Base-by-base conservation (phyloP, 2,888 invertebrate genomes). In the Epicampocera succincta region DNA sequence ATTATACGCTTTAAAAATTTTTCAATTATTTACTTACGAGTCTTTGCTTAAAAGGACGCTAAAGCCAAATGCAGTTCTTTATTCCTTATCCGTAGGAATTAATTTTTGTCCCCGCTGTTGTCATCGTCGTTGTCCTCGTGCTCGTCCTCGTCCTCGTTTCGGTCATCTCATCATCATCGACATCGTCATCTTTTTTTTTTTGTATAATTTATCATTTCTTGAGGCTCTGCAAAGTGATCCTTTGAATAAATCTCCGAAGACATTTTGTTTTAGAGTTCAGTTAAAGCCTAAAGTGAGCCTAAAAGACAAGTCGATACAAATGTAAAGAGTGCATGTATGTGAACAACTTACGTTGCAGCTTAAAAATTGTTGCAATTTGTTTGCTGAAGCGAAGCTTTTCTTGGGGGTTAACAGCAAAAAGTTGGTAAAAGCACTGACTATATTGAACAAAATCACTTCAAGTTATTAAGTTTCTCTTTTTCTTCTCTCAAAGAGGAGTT, bases 21-120 rank as follows among this genome's bases (percentile, higher is more conserved):
- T 72, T 66, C 72, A 72, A 68, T 78, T 78, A 73, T 72, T 78
- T 66, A 60, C 38, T 46, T 76, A 40, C n/a, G n/a, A n/a, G n/a
- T n/a, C n/a, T 12, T 42, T 60, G 13, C 1, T 19, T 13, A 38
- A 40, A 40, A 21, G 44, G 63, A 56, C 29, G 25, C 61, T 40
- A 56, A 54, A 73, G 38, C 56, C 21, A 19, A 56, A 48, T 66
- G 65, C 65, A 17, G 46, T 73, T 69, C 38, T 33, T 33, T 33
- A 6, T 25, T 25, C 2, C 48, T 12, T 54, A 3, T 15, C 44
- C 42, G 42, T 58, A 29, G n/a, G 13, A 63, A 46, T 65, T 65
- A 54, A 19, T 38, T 15, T 15, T 44, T 54, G n/a, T 40, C 65
- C n/a, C 52, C 52, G 40, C 54, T 42, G 12, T 15, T 29, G 33